Percentiles rank a stretch among this genome's conserved stretches.
These are phyloP conservation scores for Entelurus aequoreus DNA, from an alignment of 2,113 vertebrate genomes.

Conservation along the genomic window DNA sequence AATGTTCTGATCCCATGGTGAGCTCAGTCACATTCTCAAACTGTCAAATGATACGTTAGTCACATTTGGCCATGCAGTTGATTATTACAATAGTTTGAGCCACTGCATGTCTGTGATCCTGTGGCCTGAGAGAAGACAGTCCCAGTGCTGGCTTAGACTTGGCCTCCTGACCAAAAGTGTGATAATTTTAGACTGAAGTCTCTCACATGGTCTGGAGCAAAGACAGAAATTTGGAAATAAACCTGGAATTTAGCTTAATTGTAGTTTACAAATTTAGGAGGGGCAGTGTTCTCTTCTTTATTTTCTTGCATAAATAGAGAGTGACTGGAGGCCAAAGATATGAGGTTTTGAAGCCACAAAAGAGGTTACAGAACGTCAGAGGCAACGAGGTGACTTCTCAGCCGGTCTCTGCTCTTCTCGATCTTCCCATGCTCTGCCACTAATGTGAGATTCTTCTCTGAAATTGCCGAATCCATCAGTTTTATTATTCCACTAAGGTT, in stretches of 20 bases:
- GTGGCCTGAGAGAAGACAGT: slow-evolving; percentile 53
- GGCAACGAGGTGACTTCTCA: slow-evolving; percentile 59
- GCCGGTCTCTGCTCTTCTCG: slow-evolving; percentile 28
- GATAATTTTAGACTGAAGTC: slow-evolving; percentile 75
- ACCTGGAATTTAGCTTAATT: slow-evolving; percentile 79
- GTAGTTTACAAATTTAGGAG: slow-evolving; percentile 79
- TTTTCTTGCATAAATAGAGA: slow-evolving; percentile 78
- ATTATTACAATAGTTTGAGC: slow-evolving; percentile 38
- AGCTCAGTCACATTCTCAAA: slow-evolving; percentile 1
- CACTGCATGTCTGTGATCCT: slow-evolving; percentile 36
- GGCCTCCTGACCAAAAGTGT: slow-evolving; percentile 73
- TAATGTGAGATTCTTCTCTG: slow-evolving; percentile 32
- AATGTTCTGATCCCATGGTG: slow-evolving; percentile 12
- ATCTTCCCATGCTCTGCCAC: slow-evolving; percentile 25
- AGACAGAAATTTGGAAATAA: slow-evolving; percentile 74
- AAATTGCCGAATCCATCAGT: slow-evolving; percentile 42
- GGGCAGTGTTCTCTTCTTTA: slow-evolving; percentile 76
- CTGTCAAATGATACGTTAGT: slow-evolving; percentile 9
- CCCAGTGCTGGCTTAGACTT: slow-evolving; percentile 56
- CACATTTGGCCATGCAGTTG: slow-evolving; percentile 14
- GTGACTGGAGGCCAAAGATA: slow-evolving; percentile 73
- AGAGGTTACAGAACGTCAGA: slow-evolving; percentile 71
- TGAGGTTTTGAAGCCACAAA: slow-evolving; percentile 75
- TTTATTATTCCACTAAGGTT: slow-evolving; percentile 39
- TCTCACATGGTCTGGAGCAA: slow-evolving; percentile 77